A percentile compares a stretch with the other conserved stretches of the same genome.
Evolutionary conservation across 64 coral and sea anemone genomes (phyloP).

Genomic region (Pocillopora damicornis): DNA sequence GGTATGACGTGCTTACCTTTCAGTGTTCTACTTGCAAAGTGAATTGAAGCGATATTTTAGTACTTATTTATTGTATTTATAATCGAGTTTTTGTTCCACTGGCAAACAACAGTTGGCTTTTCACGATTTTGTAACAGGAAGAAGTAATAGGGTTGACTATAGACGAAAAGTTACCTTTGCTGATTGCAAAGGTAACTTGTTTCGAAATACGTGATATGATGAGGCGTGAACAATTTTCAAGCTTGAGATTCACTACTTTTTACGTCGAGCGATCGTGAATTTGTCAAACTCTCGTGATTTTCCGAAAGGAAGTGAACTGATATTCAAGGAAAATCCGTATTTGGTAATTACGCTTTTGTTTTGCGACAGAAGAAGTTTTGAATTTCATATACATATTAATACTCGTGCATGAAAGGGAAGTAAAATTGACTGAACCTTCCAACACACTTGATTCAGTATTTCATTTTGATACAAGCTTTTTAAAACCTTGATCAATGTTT

Average conservation of each 20-base stretch:
- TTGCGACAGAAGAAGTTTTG: background rate
- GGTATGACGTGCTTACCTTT: background rate
- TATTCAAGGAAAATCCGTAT: background rate
- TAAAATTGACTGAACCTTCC: background rate
- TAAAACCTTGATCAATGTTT: background rate
- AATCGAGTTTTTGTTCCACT: background rate
- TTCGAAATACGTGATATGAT: background rate
- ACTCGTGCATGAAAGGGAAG: background rate
- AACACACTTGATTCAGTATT: background rate
- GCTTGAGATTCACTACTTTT: background rate
- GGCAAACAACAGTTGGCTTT: background rate
- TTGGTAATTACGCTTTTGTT: background rate
- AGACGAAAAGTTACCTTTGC: background rate
- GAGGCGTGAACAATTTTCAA: too few relatives aligned
- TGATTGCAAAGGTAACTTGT: background rate
- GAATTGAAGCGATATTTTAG: background rate
- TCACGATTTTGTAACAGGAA: background rate
- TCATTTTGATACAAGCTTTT: background rate
- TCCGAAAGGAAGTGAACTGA: conserved; percentile 2
- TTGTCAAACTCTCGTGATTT: background rate
- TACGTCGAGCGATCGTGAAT: background rate
- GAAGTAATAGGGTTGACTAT: background rate
- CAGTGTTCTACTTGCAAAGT: background rate
- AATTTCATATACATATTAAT: background rate
- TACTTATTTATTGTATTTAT: background rate